Conservation (phyloP, 2,797 vertebrate genomes). For the Pipistrellus pygmaeus region DNA sequence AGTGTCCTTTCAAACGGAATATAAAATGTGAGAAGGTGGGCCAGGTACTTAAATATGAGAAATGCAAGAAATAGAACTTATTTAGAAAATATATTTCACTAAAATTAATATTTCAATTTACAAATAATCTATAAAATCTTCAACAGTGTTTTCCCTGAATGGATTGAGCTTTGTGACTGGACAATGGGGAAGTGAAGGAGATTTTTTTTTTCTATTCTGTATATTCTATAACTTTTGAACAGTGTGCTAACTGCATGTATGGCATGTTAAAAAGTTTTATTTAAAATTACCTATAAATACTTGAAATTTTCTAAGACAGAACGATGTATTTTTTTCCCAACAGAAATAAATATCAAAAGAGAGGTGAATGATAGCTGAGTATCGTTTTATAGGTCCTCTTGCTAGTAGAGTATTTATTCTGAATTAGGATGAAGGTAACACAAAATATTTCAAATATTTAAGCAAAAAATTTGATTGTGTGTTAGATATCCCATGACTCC, state of each 20-base stretch:
- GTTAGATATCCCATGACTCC: neutral
- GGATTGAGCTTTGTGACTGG: neutral
- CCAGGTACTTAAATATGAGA: neutral
- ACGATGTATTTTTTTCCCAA: neutral
- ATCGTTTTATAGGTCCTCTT: neutral
- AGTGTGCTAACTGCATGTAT: neutral
- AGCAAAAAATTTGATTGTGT: neutral
- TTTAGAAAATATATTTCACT: neutral
- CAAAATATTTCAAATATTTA: slow-evolving; percentile 23
- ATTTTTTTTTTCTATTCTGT: neutral
- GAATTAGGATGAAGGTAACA: neutral
- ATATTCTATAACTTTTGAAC: neutral
- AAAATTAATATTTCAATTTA: slow-evolving; percentile 19
- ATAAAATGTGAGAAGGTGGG: neutral
- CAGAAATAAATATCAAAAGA: slow-evolving; percentile 12
- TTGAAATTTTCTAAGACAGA: neutral
- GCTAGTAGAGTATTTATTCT: neutral
- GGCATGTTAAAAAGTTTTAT: slow-evolving; percentile 19
- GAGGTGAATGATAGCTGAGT: neutral
- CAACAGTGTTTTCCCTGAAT: neutral
- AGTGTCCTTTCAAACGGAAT: neutral
- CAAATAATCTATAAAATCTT: neutral
- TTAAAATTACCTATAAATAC: slow-evolving; percentile 3
- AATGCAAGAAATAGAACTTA: neutral
- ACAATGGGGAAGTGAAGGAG: neutral